A percentile compares a stretch with the other conserved stretches of the same genome.
phyloP scores from a whole-genome alignment of 2,888 invertebrate genomes.

The Microctonus hyperodae region DNA sequence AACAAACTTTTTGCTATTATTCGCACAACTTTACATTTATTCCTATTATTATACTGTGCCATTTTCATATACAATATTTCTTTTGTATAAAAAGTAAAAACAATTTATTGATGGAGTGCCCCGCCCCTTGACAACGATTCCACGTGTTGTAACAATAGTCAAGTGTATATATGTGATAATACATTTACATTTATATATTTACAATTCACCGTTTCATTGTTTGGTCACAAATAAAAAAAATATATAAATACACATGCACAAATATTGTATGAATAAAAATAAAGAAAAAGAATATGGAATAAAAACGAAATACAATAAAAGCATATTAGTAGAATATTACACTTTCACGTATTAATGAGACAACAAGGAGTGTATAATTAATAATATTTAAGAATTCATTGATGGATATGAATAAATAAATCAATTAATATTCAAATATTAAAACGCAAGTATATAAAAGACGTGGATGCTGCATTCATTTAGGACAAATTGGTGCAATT shows the following conservation, averaged over 20 bases:
- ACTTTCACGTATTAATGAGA: background rate
- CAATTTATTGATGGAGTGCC: conserved; percentile 6
- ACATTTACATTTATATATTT: background rate
- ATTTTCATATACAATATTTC: background rate
- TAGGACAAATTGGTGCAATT: conserved; percentile 39
- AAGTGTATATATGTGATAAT: background rate
- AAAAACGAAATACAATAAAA: background rate
- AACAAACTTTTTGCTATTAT: background rate
- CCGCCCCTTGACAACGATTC: conserved; percentile 20
- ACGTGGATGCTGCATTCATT: conserved; percentile 21
- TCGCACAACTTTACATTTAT: background rate
- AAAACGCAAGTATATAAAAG: background rate
- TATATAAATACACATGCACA: too few species aligned
- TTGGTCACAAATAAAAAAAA: background rate
- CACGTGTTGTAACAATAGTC: conserved; percentile 20
- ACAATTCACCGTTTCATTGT: background rate
- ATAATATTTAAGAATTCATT: too few species aligned
- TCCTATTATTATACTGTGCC: background rate
- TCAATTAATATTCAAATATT: background rate
- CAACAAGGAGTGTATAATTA: background rate
- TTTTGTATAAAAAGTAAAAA: background rate
- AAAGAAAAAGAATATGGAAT: background rate
- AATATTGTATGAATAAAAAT: too few species aligned
- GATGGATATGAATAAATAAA: background rate
- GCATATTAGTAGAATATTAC: background rate